These are phyloP conservation scores for Bembecia ichneumoniformis DNA, from an alignment of 2,888 invertebrate genomes.

Conservation along the genomic window DNA sequence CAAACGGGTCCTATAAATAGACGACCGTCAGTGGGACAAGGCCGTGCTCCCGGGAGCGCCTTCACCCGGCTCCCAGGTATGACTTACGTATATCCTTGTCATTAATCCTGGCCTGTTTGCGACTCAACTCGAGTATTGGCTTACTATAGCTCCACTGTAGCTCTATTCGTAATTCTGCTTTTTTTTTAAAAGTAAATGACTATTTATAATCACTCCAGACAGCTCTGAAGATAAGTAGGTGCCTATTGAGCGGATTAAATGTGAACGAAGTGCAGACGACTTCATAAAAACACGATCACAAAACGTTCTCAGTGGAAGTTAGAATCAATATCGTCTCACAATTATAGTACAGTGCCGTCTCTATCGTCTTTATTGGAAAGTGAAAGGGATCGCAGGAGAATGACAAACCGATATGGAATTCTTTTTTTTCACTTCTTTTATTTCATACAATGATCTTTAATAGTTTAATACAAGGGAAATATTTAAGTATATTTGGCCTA, in stretches of 20 bases:
- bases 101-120: slow-evolving; percentile 53
- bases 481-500: too few species aligned
- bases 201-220: too few species aligned
- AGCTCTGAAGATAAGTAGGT: neutral
- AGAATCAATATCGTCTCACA: neutral
- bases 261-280: neutral
- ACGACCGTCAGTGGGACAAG: slow-evolving; percentile 60
- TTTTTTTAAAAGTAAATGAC: too few species aligned
- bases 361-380: neutral
- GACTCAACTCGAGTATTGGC: slow-evolving; percentile 32
- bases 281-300: neutral
- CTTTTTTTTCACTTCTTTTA: too few species aligned
- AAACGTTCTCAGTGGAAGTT: neutral
- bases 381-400: neutral
- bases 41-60: slow-evolving; percentile 43
- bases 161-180: too few species aligned
- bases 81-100: slow-evolving; percentile 48
- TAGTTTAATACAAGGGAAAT: too few species aligned
- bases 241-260: neutral
- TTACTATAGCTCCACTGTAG: slow-evolving; percentile 17
- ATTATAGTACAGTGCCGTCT: neutral
- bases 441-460: too few species aligned
- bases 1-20: slow-evolving; percentile 52
- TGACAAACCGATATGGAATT: too few species aligned
- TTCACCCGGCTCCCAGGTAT: slow-evolving; percentile 40